Evolutionary conservation across 2,797 vertebrate species (phyloP).

Genomic region (Thalassophryne amazonica): DNA sequence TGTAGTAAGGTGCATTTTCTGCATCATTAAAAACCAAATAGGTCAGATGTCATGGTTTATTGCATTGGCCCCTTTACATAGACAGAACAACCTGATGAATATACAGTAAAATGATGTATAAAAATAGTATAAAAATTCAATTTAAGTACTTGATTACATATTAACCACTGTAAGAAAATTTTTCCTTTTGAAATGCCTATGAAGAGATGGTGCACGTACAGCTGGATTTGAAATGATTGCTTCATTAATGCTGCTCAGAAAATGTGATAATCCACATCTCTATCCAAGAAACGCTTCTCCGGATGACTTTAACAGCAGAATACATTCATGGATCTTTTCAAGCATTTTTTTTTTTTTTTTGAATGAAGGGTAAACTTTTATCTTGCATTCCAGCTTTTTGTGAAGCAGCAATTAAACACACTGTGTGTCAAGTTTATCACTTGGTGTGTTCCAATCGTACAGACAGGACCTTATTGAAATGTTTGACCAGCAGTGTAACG

Average conservation of each 20-base stretch:
- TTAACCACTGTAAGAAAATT: conserved; percentile 32
- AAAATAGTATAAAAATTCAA: conserved; percentile 56
- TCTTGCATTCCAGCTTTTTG: background rate
- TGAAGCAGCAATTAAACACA: background rate
- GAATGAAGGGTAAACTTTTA: background rate
- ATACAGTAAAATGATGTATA: conserved; percentile 59
- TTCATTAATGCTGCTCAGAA: background rate
- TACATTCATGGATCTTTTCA: conserved; percentile 1
- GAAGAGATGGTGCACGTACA: background rate
- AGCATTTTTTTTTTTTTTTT: background rate
- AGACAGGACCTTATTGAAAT: background rate
- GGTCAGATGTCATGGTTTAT: conserved; percentile 53
- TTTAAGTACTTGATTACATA: conserved; percentile 36
- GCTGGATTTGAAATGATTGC: background rate
- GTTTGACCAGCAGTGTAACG: conserved; percentile 12
- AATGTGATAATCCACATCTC: too few species aligned
- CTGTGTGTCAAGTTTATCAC: background rate
- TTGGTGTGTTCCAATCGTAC: background rate
- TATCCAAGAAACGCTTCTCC: too few species aligned
- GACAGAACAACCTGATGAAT: conserved; percentile 24
- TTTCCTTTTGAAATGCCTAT: conserved; percentile 7
- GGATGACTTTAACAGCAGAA: background rate
- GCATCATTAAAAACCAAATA: too few species aligned
- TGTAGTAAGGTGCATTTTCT: too few species aligned
- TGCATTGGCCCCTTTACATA: conserved; percentile 51